Evolutionary conservation across 92 coral and sea anemone species (phyloP).

Genomic region (Pocillopora grandis): DNA sequence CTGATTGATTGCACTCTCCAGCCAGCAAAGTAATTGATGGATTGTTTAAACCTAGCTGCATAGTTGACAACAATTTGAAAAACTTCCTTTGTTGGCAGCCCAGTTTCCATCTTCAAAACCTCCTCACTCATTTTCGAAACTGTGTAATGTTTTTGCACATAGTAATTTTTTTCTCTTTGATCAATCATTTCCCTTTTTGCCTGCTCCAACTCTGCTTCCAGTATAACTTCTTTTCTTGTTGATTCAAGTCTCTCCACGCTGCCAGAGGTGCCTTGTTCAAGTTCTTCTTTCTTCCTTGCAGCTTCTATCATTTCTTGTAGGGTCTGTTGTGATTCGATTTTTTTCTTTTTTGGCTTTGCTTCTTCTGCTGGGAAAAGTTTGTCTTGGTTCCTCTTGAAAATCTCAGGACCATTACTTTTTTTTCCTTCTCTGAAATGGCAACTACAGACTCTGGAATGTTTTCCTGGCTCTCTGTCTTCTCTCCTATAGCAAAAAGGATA

Average conservation of each 20-base stretch:
- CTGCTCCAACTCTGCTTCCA: background rate
- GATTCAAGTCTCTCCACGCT: no score
- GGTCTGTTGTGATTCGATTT: background rate
- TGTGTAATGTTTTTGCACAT: background rate
- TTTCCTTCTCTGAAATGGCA: slow-evolving; percentile 37
- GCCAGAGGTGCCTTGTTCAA: no score
- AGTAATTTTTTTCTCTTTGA: no score
- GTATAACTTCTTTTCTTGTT: background rate
- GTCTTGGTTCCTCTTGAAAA: slow-evolving; percentile 28
- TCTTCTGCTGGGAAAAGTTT: slow-evolving; percentile 17
- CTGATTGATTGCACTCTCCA: no score
- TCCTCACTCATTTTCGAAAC: background rate
- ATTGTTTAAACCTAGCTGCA: no score
- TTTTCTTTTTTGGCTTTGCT: slow-evolving; percentile 25
- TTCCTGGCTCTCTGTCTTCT: slow-evolving; percentile 37
- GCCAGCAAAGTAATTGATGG: no score
- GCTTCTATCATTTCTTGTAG: background rate
- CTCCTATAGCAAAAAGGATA: slow-evolving; percentile 31
- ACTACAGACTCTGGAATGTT: slow-evolving; percentile 48
- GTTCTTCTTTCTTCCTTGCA: background rate
- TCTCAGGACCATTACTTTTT: slow-evolving; percentile 40
- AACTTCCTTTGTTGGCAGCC: no score
- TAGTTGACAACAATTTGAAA: no score
- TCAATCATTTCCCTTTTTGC: no score
- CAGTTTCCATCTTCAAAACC: no score